Evolutionary conservation across 2,113 vertebrate species (phyloP).

Genomic region (Myotis brandtii): DNA sequence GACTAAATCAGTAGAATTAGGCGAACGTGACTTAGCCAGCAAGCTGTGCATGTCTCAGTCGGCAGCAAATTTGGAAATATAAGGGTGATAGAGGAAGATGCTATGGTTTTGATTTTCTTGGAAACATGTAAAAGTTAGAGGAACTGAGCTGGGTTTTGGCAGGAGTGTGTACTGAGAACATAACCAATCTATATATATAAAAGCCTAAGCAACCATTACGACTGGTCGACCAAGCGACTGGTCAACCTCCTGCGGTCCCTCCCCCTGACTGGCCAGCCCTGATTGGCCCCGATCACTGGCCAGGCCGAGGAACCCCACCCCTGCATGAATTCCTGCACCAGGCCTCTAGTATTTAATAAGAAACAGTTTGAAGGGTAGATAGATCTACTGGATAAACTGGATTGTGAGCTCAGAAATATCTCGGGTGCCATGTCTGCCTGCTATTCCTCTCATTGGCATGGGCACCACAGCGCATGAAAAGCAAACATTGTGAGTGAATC

Average conservation of each 20-base stretch:
- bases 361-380: background rate
- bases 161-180: background rate
- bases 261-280: no score
- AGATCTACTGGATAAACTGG: background rate
- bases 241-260: no score
- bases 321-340: no score
- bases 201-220: no score
- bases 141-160: background rate
- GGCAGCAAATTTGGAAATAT: constrained; percentile 53
- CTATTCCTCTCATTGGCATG: background rate
- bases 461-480: background rate
- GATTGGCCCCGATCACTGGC: no score
- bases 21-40: constrained; percentile 29
- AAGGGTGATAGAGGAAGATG: background rate
- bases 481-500: background rate
- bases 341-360: no score
- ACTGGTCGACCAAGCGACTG: no score
- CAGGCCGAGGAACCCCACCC: no score
- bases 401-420: background rate
- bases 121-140: background rate
- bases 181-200: background rate
- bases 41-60: constrained; percentile 7
- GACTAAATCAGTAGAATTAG: constrained; percentile 62
- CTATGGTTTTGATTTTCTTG: constrained; percentile 22
- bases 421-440: background rate